phyloP scores from a whole-genome alignment of 2,797 vertebrate genomes.

The Bucorvus abyssinicus region DNA sequence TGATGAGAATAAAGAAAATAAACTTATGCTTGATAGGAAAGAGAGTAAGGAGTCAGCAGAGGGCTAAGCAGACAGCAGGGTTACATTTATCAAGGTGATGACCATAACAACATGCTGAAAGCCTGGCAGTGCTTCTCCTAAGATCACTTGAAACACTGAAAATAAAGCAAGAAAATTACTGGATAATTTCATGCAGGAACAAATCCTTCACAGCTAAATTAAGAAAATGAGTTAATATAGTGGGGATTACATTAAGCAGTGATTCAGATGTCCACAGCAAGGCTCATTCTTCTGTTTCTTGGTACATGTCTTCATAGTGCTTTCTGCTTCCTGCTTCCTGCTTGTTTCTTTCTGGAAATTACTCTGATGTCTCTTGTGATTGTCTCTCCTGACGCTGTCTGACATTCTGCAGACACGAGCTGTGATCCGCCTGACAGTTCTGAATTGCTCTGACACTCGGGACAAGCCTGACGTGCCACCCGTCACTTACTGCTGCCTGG shows the following conservation, averaged over 20 bases:
- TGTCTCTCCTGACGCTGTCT: background rate
- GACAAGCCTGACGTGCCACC: background rate
- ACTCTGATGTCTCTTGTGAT: background rate
- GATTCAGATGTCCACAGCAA: background rate
- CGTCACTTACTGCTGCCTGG: background rate
- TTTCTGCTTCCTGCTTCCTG: background rate
- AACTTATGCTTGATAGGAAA: background rate
- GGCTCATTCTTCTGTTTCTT: background rate
- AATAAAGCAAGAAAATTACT: slow-evolving; percentile 24
- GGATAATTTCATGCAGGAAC: slow-evolving; percentile 22
- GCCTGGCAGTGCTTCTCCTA: background rate
- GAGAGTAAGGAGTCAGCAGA: background rate
- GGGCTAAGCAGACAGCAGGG: background rate
- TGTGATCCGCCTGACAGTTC: slow-evolving; percentile 1
- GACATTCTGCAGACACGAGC: background rate
- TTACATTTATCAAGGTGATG: slow-evolving; percentile 52
- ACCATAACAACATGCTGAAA: slow-evolving; percentile 39
- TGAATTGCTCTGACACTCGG: background rate
- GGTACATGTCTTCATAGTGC: background rate
- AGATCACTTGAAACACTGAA: slow-evolving; percentile 3
- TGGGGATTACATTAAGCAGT: background rate
- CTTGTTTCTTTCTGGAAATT: slow-evolving; percentile 6
- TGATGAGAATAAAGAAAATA: slow-evolving; percentile 1
- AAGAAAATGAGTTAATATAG: background rate
- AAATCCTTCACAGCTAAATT: background rate